Evolutionary conservation across 2,888 invertebrate species (phyloP).

Genomic region (Gasteruption jaculator): DNA sequence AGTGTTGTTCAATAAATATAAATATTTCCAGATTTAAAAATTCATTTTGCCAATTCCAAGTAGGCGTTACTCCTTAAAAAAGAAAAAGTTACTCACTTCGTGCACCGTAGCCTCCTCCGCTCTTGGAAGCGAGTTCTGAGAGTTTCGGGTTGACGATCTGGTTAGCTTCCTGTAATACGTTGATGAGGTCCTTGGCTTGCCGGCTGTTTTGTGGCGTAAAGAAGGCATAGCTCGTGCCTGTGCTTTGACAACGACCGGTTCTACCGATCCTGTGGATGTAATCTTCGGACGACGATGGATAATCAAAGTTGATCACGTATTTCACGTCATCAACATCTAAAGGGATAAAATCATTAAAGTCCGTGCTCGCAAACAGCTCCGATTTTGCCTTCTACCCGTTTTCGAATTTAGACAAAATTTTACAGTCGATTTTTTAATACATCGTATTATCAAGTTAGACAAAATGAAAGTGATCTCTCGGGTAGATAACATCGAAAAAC

Average conservation of each 20-base stretch:
- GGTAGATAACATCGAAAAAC: too few species aligned
- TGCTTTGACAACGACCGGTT: conserved; percentile 81
- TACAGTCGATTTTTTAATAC: too few species aligned
- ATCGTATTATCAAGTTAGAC: too few species aligned
- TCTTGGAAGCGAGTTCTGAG: conserved; percentile 70
- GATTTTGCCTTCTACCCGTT: background rate
- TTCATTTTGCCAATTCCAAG: conserved; percentile 2
- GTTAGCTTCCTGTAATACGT: conserved; percentile 85
- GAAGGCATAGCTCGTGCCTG: conserved; percentile 92
- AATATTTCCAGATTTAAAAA: background rate
- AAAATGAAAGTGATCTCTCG: too few species aligned
- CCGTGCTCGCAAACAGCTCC: conserved; percentile 3
- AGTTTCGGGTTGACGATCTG: conserved; percentile 79
- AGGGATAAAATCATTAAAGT: conserved; percentile 26
- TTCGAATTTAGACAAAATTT: background rate
- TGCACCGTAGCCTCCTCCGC: conserved; percentile 57
- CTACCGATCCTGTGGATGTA: conserved; percentile 95
- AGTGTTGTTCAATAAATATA: background rate
- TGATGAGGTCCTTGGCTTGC: conserved; percentile 84
- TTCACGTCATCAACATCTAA: conserved; percentile 95
- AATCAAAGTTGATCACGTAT: conserved; percentile 95
- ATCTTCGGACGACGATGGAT: conserved; percentile 92
- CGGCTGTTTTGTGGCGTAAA: conserved; percentile 85
- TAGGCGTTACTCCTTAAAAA: conserved; percentile 3
- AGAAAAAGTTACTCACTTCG: conserved; percentile 52